Evolutionary conservation across 2,797 vertebrate genomes (phyloP).

Genomic region (Sebastes melanostomus): DNA sequence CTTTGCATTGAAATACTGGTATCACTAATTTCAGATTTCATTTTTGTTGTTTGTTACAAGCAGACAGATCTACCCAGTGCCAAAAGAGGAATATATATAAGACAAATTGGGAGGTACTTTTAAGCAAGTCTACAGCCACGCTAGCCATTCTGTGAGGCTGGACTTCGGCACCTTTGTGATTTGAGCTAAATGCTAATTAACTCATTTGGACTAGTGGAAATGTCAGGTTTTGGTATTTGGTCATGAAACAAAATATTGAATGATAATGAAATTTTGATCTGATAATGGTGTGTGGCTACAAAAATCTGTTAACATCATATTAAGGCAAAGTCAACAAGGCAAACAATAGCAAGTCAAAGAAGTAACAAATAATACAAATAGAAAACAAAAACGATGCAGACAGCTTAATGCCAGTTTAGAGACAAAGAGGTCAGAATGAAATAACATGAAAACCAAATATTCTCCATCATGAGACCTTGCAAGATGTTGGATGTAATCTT

Average conservation of each 20-base stretch:
- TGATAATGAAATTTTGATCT: not conserved
- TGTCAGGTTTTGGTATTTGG: too few species aligned
- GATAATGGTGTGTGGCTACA: not conserved
- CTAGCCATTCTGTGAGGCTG: not conserved
- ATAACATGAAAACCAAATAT: not conserved
- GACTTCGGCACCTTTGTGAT: not conserved
- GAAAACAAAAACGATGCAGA: not conserved
- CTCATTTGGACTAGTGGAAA: too few species aligned
- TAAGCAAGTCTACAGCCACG: not conserved
- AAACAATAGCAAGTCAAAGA: not conserved
- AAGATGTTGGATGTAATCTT: not conserved
- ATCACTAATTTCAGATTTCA: too few species aligned
- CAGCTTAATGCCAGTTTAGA: not conserved
- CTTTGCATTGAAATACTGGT: too few species aligned
- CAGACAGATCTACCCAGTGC: too few species aligned
- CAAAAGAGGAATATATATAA: too few species aligned
- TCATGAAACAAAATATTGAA: too few species aligned
- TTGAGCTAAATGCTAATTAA: not conserved
- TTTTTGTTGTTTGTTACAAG: too few species aligned
- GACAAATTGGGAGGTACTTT: too few species aligned
- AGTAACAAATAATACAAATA: not conserved
- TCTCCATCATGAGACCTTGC: not conserved
- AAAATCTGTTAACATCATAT: not conserved
- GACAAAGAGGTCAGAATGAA: not conserved
- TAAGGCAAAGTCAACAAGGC: not conserved